Base-by-base conservation (phyloP, 1,140 invertebrate genomes). In the Polypedilum vanderplanki region DNA sequence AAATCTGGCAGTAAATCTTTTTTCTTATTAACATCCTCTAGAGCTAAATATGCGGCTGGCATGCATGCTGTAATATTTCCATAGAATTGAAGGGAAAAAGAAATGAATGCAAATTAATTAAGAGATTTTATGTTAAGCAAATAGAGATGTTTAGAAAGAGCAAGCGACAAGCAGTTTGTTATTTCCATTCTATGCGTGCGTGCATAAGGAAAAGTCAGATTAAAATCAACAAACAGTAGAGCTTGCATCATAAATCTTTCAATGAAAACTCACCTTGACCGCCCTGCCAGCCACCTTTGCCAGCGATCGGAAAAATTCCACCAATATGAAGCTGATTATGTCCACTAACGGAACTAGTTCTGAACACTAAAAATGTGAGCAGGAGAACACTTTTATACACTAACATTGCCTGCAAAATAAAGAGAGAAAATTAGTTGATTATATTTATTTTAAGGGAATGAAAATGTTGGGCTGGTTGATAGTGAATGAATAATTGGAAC, bases 271-370 rank as follows among this genome's bases (percentile, higher is more conserved):
- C 18, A 70, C 65, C 65, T 87, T 95, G 93, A 12, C 95, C 94
- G 75, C 96, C 94, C 82, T 96, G 91, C 96, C 97, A 98, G 75
- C 96, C 96, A 74, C 96, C 96, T 80, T 95, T 91, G 10, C 95
- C 95, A 75, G 87, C 90, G 83, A 98, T 98, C 3, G 97, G 97
- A 85, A 99, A 99, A 78, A 99, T 97, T 20, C 95, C 97, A 73
- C 96, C 98, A 82, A 99, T 98, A 83, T 98, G 95, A 76, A 99
- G 85, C 76, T 93, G 89, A 84, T 92, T 90, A 78, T 79, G 77
- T 74, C 78, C 79, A 24, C 79, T 79, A 73, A 78, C 80, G 17
- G 8, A 70, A 22, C 65, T 70, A 70, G 20, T 70, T 70, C 20
- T 70, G 65, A 70, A 70, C 17, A 70, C 65, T 22, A 70, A 70